Evolutionary conservation across 2,888 invertebrate genomes (phyloP).

Genomic region (Dasypolia templi): DNA sequence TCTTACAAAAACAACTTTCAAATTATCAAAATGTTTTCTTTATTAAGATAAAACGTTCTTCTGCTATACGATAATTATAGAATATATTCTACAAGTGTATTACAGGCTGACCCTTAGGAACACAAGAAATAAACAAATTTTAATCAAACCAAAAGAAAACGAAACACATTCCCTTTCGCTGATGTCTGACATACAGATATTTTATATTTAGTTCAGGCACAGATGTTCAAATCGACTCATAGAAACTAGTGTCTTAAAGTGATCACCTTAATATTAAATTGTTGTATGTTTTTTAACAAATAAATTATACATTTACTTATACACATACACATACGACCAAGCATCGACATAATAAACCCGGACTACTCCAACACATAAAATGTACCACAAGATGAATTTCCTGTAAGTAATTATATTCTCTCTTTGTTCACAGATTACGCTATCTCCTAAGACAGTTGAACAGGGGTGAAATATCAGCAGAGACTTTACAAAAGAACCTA

Average conservation of each 20-base stretch:
- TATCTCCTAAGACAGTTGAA: constrained; percentile 97
- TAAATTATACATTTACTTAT: no score
- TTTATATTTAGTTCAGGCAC: no score
- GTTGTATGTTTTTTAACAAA: no score
- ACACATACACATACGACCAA: constrained; percentile 20
- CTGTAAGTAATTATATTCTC: constrained; percentile 54
- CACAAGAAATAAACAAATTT: background rate
- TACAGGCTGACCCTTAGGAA: background rate
- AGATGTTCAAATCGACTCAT: no score
- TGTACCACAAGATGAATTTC: constrained; percentile 36
- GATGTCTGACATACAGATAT: no score
- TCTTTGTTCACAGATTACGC: constrained; percentile 94
- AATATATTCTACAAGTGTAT: background rate
- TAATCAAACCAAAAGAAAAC: background rate
- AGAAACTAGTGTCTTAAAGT: no score
- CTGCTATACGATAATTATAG: background rate
- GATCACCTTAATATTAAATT: no score
- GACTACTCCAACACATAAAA: constrained; percentile 36
- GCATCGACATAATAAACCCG: constrained; percentile 40
- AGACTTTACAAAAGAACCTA: constrained; percentile 97
- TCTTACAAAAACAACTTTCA: background rate
- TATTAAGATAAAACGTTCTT: background rate
- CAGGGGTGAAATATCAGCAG: constrained; percentile 96
- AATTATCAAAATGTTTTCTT: background rate
- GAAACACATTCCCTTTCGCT: background rate